A percentile compares a stretch with the other conserved stretches of the same genome.
phyloP scores from a whole-genome alignment of 1,140 invertebrate species.

The Drusus annulatus region DNA sequence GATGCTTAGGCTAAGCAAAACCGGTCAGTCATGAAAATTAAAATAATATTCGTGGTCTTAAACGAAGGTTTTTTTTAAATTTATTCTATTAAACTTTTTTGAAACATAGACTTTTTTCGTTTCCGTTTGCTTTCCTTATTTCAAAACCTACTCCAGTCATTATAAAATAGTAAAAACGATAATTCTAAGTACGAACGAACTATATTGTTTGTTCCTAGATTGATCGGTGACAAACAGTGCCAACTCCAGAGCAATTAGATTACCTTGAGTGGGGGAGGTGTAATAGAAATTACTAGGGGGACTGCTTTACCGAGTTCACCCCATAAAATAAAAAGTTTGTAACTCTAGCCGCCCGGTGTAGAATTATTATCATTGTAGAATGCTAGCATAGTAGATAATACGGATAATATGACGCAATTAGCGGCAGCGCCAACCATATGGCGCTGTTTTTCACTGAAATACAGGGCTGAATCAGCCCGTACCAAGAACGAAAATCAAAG shows the following conservation, averaged over 20 bases:
- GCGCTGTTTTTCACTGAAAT: conserved; percentile 16
- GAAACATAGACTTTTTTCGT: too few relatives aligned
- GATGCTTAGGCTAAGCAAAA: too few relatives aligned
- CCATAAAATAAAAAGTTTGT: conserved; percentile 39
- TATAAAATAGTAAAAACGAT: too few relatives aligned
- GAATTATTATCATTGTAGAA: conserved; percentile 22
- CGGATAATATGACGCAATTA: conserved; percentile 54
- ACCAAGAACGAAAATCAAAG: background rate
- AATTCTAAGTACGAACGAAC: background rate
- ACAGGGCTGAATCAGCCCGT: background rate
- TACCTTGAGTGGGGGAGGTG: conserved; percentile 47
- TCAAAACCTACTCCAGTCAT: too few relatives aligned
- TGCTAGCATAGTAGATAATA: conserved; percentile 37
- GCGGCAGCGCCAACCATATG: conserved; percentile 53
- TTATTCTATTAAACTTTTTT: too few relatives aligned
- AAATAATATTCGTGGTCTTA: too few relatives aligned
- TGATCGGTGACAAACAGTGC: conserved; percentile 56
- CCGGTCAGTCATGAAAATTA: too few relatives aligned
- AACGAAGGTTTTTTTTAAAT: too few relatives aligned
- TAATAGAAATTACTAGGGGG: conserved; percentile 6
- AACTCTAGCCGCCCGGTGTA: conserved; percentile 32
- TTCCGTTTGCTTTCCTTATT: too few relatives aligned
- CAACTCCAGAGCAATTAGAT: conserved; percentile 56
- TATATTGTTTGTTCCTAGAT: conserved; percentile 43
- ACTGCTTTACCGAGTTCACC: background rate